These are phyloP conservation scores for Tinea pellionella DNA, from an alignment of 2,888 invertebrate genomes.

Conservation along the genomic window DNA sequence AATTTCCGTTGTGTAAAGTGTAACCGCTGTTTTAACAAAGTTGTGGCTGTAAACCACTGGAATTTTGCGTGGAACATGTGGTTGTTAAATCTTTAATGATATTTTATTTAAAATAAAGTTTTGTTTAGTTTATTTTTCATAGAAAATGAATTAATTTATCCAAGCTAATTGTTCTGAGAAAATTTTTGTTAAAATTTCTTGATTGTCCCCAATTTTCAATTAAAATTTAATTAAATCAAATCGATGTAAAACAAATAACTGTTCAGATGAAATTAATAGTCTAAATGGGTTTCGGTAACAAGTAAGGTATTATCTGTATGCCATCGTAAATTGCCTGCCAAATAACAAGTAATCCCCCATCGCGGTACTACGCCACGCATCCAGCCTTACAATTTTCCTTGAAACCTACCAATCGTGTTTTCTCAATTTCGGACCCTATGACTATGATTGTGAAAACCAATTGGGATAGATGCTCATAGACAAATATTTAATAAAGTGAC, in stretches of 20 bases:
- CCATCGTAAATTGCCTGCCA: conserved; percentile 2
- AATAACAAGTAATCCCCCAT: conserved; percentile 4
- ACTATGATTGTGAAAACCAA: not conserved
- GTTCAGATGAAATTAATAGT: not conserved
- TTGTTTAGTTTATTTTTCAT: too few species aligned
- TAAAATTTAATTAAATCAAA: not conserved
- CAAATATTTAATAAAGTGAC: not conserved
- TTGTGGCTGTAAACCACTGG: not conserved
- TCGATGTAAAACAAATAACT: not conserved
- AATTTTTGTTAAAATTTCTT: too few species aligned
- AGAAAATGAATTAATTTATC: too few species aligned
- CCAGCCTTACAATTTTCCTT: conserved; percentile 2
- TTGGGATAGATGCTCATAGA: not conserved
- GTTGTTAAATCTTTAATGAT: too few species aligned
- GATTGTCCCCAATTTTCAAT: not conserved
- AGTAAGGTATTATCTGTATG: conserved; percentile 2
- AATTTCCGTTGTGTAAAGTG: not conserved
- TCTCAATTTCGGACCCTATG: not conserved
- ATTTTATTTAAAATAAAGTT: too few species aligned
- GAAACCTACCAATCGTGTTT: not conserved
- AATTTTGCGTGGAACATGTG: not conserved
- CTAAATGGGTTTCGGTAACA: not conserved
- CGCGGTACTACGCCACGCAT: conserved; percentile 3
- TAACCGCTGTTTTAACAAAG: not conserved
- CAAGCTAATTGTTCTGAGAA: too few species aligned